Evolutionary conservation across 2,888 invertebrate species (phyloP).

Genomic region (Caenorhabditis auriculariae): DNA sequence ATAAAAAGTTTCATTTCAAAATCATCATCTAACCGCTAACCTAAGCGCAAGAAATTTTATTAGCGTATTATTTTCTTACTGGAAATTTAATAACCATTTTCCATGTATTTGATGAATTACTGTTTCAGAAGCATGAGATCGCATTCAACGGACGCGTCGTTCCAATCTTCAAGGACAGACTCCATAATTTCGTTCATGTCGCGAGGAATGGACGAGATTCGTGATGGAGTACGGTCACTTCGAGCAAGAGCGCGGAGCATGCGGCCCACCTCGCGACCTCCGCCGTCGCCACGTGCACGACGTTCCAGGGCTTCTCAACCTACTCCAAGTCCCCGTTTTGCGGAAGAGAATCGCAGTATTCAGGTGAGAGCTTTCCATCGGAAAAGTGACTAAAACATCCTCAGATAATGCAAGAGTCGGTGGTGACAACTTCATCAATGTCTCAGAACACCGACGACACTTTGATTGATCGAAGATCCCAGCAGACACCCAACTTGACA

Average conservation of each 20-base stretch:
- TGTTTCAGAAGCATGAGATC: constrained; percentile 25
- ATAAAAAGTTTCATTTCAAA: neutral
- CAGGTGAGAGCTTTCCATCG: neutral
- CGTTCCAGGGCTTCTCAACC: constrained; percentile 13
- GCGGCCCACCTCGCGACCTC: constrained; percentile 41
- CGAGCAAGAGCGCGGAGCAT: constrained; percentile 33
- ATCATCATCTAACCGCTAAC: neutral
- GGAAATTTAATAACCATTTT: neutral
- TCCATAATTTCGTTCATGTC: constrained; percentile 47
- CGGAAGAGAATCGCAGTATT: neutral
- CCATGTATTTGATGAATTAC: too few species aligned
- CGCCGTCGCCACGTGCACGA: constrained; percentile 21
- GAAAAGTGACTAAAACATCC: neutral
- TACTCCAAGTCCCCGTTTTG: constrained; percentile 3
- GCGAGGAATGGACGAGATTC: constrained; percentile 47
- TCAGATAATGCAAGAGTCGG: constrained; percentile 16
- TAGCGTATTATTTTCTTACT: neutral
- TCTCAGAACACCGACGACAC: constrained; percentile 16
- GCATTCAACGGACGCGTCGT: constrained; percentile 41
- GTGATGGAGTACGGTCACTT: constrained; percentile 40
- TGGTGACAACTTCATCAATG: constrained; percentile 21
- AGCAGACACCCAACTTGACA: constrained; percentile 7
- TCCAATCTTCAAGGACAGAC: constrained; percentile 36
- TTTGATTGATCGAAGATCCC: neutral
- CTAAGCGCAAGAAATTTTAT: too few species aligned